A percentile compares a stretch with the other conserved stretches of the same genome.
phyloP scores from a whole-genome alignment of 2,113 vertebrate species.

The Danio rerio region GRCz12tu NC_133181.1:34554501-34555000 shows the following conservation, averaged over 20 bases:
- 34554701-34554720: too few species aligned
- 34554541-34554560: too few species aligned
- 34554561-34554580: too few species aligned
- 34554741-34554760: background rate
- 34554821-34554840: conserved; percentile 78
- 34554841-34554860: conserved; percentile 88
- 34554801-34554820: conserved; percentile 80
- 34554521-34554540: too few species aligned
- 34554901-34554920: background rate
- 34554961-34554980: background rate
- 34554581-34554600: too few species aligned
- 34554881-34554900: conserved; percentile 70
- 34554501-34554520: too few species aligned
- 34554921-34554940: background rate
- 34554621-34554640: too few species aligned
- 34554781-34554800: conserved; percentile 85
- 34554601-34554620: too few species aligned
- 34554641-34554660: too few species aligned
- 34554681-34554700: too few species aligned
- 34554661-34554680: too few species aligned
- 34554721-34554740: background rate
- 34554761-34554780: conserved; percentile 70
- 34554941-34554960: background rate
- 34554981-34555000: background rate
- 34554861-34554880: conserved; percentile 79